Evolutionary conservation across 2,797 vertebrate species (phyloP).

Genomic region (Ptychobarbus kaznakovi): DNA sequence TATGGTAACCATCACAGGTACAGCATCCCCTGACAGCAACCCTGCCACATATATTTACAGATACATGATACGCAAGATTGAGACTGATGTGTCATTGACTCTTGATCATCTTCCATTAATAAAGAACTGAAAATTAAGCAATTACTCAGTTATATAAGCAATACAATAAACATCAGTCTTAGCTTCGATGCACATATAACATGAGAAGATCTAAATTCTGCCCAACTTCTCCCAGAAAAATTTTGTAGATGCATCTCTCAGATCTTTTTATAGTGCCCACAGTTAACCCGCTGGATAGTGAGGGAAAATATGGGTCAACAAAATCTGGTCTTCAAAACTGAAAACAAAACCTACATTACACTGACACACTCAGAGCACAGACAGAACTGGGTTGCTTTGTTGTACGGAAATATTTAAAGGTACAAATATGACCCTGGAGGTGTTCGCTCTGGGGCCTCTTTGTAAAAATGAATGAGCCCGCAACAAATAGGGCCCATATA

Average conservation of each 20-base stretch:
- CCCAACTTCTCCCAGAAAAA: not conserved
- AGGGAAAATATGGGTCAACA: conserved; percentile 11
- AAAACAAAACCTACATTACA: conserved; percentile 30
- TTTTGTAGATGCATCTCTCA: not conserved
- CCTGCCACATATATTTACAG: no score
- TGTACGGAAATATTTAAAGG: conserved; percentile 25
- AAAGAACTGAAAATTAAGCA: not conserved
- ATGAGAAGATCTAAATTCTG: not conserved
- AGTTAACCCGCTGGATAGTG: not conserved
- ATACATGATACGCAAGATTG: no score
- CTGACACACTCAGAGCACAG: not conserved
- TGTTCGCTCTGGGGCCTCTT: conserved; percentile 20
- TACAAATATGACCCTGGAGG: conserved; percentile 39
- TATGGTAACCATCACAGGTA: no score
- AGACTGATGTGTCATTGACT: no score
- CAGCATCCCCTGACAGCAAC: no score
- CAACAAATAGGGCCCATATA: not conserved
- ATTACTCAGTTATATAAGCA: not conserved
- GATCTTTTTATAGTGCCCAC: conserved; percentile 38
- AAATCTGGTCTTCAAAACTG: not conserved
- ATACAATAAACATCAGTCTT: not conserved
- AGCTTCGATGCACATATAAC: not conserved
- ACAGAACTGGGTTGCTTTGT: conserved; percentile 15
- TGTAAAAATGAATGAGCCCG: conserved; percentile 27
- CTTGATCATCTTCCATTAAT: not conserved